Evolutionary conservation across 2,113 vertebrate genomes (phyloP).

Genomic region (Antechinus stuartii): DNA sequence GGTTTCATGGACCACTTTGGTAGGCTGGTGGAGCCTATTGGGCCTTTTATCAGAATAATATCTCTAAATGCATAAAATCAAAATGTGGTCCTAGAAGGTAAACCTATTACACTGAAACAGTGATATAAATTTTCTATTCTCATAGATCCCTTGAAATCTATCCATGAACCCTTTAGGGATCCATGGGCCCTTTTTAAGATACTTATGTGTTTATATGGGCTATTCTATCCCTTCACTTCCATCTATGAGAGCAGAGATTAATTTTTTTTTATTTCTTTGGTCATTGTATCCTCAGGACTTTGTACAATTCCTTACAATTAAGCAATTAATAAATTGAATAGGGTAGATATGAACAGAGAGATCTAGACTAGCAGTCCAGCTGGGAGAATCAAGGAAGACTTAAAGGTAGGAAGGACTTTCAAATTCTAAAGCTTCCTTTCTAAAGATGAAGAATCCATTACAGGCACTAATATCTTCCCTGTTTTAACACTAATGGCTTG

Average conservation of each 20-base stretch:
- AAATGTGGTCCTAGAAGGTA: background rate
- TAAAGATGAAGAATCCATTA: conserved; percentile 24
- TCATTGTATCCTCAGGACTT: background rate
- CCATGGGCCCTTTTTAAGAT: background rate
- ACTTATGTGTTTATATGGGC: background rate
- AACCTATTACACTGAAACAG: background rate
- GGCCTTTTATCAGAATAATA: background rate
- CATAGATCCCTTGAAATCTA: background rate
- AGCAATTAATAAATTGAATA: background rate
- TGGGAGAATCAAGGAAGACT: background rate
- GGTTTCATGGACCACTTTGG: background rate
- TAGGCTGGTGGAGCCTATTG: background rate
- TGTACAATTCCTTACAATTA: background rate
- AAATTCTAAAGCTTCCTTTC: background rate
- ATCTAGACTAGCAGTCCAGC: background rate
- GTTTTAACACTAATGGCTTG: background rate
- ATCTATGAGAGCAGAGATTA: background rate
- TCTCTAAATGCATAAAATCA: background rate
- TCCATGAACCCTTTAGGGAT: background rate
- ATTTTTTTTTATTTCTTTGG: background rate
- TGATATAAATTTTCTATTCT: background rate
- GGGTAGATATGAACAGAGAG: background rate
- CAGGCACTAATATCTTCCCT: background rate
- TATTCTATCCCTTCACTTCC: background rate
- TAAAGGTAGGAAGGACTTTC: background rate